Percentiles rank a stretch among this genome's conserved stretches.
Evolutionary conservation across 2,888 invertebrate genomes (phyloP).

Genomic region (Drosophila pseudotalamancana): DNA sequence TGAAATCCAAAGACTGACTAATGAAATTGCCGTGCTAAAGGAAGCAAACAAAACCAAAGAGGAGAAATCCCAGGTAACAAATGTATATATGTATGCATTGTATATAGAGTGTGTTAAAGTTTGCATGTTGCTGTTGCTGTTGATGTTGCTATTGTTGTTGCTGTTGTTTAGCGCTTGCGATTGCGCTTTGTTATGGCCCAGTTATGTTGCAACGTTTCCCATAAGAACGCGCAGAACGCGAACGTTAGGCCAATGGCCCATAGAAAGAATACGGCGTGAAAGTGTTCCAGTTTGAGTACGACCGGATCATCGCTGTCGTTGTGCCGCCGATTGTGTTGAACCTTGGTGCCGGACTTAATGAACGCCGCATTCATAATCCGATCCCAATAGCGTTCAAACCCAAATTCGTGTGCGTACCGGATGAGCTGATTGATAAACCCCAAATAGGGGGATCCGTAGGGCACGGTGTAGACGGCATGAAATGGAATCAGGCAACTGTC

Average conservation of each 20-base stretch:
- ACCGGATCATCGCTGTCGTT: conserved; percentile 67
- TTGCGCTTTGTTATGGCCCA: conserved; percentile 49
- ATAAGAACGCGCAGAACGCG: conserved; percentile 60
- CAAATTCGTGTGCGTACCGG: conserved; percentile 85
- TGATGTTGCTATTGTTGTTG: conserved; percentile 37
- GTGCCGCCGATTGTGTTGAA: conserved; percentile 39
- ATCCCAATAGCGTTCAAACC: conserved; percentile 85
- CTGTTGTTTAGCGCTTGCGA: conserved; percentile 19
- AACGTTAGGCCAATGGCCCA: conserved; percentile 70
- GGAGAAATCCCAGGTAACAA: conserved; percentile 88
- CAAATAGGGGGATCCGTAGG: conserved; percentile 87
- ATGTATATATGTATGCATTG: background rate
- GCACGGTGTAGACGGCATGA: conserved; percentile 86
- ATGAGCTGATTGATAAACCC: conserved; percentile 85
- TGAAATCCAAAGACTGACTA: conserved; percentile 84
- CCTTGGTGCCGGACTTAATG: conserved; percentile 66
- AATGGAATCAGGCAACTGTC: conserved; percentile 86
- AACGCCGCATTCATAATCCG: conserved; percentile 73
- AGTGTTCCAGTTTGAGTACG: conserved; percentile 78
- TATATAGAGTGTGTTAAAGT: background rate
- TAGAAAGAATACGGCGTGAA: conserved; percentile 81
- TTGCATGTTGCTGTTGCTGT: conserved; percentile 16
- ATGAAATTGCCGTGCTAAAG: conserved; percentile 87
- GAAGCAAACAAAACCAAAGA: conserved; percentile 88
- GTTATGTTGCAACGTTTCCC: conserved; percentile 61